Conservation (phyloP, 2,113 vertebrate genomes). For the Nyctibius bracteatus region DNA sequence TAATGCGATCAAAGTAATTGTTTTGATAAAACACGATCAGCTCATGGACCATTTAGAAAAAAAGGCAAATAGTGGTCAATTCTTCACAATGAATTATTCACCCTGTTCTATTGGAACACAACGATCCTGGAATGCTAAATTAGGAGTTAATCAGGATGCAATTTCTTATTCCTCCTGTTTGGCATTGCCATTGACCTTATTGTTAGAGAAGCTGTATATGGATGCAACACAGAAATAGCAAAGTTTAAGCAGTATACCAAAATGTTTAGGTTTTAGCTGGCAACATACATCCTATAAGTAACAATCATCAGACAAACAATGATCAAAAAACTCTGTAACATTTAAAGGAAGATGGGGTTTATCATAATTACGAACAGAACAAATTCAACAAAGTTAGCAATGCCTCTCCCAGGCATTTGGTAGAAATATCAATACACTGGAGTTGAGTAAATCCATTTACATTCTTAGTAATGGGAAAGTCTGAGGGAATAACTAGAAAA, state of each 20-base stretch:
- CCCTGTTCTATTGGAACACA: slow-evolving; percentile 1
- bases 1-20: neutral
- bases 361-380: neutral
- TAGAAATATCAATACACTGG: neutral
- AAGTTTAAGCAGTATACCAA: neutral
- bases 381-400: neutral
- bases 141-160: slow-evolving; percentile 39
- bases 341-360: neutral
- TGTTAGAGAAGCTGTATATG: neutral
- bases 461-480: neutral
- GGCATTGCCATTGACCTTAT: slow-evolving; percentile 41
- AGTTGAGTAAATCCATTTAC: neutral
- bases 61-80: slow-evolving; percentile 34
- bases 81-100: slow-evolving; percentile 48
- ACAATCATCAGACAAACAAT: neutral
- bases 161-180: neutral
- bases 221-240: neutral
- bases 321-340: neutral
- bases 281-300: neutral
- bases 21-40: neutral
- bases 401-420: neutral
- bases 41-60: neutral
- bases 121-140: slow-evolving; percentile 49
- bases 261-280: neutral
- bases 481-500: neutral